Evolutionary conservation across 2,113 vertebrate genomes (phyloP), one percentile per base, ranked within the genome.

Genomic region (Corynorhinus townsendii): DNA sequence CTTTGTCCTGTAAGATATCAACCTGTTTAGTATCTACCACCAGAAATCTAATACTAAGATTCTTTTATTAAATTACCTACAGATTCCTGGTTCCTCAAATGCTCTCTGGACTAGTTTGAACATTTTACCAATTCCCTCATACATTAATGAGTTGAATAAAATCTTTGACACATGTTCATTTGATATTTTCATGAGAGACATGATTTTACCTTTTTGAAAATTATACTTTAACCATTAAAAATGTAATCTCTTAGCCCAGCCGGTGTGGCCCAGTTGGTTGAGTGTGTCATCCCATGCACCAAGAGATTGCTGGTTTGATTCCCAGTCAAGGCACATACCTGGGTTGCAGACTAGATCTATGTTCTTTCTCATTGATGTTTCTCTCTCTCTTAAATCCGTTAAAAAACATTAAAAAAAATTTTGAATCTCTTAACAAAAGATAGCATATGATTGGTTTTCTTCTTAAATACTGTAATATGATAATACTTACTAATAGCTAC

Each of bases 141-240:
- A 71, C n/a, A 49, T n/a, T 45, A 11, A 76, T 33, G 47, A 72
- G 11, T 80, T 90, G 66, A 80, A 81, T 68, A 77, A 90, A 90
- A 95, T 86, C 22, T 72, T 45, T 56, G 80, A 85, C 24, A 80
- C 7, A 89, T 66, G 10, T 73, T 89, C 54, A 66, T 80, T 75
- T 54, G 72, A 47, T 72, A 72, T 73, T 80, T 86, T 73, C 43
- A 84, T 76, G 64, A 47, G 10, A 86, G 38, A 47, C 14, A 68
- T 16, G 8, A 91, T 86, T 86, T 54, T 72, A 56, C 17, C 19
- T 83, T 95, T 91, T 54, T 95, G 69, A 88, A 92, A 69, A 82
- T 80, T 89, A 64, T 47, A 71, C n/a, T 35, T 85, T 45, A 72
- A 84, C 62, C 71, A 89, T 79, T 72, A 80, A 85, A 95, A 80